phyloP scores from a whole-genome alignment of 2,888 invertebrate species.

The Morpho helenor region DNA sequence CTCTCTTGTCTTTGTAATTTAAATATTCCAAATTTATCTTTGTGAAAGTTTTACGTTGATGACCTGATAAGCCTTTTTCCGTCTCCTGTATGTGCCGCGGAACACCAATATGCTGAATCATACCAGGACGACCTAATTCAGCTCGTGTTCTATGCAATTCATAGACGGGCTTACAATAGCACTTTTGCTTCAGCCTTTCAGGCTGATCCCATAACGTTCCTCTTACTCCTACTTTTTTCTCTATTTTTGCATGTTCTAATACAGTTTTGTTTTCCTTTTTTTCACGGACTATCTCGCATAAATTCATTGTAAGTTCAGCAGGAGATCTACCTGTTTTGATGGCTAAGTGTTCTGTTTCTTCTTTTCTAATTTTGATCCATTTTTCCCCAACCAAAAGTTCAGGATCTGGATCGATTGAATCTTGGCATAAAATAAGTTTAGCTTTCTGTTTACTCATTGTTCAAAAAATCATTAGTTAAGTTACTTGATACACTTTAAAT shows the following conservation, averaged over 20 bases:
- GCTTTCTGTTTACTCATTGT: slow-evolving; percentile 4
- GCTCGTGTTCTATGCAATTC: slow-evolving; percentile 51
- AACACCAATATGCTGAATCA: slow-evolving; percentile 57
- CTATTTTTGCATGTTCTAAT: slow-evolving; percentile 57
- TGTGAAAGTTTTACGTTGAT: slow-evolving; percentile 36
- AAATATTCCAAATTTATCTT: slow-evolving; percentile 45
- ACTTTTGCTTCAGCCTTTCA: slow-evolving; percentile 46
- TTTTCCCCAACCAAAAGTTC: slow-evolving; percentile 62
- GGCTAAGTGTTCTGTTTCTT: slow-evolving; percentile 47
- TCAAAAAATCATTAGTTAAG: neutral
- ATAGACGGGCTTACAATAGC: slow-evolving; percentile 53
- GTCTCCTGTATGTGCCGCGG: slow-evolving; percentile 48
- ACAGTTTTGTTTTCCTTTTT: slow-evolving; percentile 55
- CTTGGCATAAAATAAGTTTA: slow-evolving; percentile 21
- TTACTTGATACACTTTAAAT: neutral
- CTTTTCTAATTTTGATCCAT: slow-evolving; percentile 59
- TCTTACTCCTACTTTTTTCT: slow-evolving; percentile 42
- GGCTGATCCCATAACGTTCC: slow-evolving; percentile 54
- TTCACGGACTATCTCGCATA: slow-evolving; percentile 46
- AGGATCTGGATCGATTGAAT: slow-evolving; percentile 42
- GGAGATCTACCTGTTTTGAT: slow-evolving; percentile 41
- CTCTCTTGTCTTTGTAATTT: slow-evolving; percentile 46
- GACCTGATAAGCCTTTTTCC: slow-evolving; percentile 53
- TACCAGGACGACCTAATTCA: slow-evolving; percentile 48
- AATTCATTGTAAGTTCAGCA: slow-evolving; percentile 59